Evolutionary conservation across 64 coral and sea anemone species (phyloP).

Genomic region (Montipora capricornis): DNA sequence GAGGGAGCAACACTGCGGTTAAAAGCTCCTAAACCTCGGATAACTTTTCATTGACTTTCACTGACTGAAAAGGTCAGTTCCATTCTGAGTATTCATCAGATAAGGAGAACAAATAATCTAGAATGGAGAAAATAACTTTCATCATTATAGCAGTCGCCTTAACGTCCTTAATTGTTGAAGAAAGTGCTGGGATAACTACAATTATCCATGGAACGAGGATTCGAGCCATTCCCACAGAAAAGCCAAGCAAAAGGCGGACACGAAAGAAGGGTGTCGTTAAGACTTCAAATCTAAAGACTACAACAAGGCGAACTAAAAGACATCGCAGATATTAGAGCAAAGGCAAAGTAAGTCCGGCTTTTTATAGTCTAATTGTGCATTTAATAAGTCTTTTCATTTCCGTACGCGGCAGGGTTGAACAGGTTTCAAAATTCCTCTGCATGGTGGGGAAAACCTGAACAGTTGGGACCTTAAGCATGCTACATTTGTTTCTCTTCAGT

Average conservation of each 20-base stretch:
- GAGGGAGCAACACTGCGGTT: background rate
- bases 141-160: background rate
- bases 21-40: background rate
- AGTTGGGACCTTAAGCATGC: too few species aligned
- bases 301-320: background rate
- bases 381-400: background rate
- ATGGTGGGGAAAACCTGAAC: too few species aligned
- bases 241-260: background rate
- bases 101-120: background rate
- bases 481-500: too few species aligned
- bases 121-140: conserved; percentile 22
- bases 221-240: background rate
- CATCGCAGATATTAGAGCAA: background rate
- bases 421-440: too few species aligned
- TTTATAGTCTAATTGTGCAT: background rate
- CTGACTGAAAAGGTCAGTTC: background rate
- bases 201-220: background rate
- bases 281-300: background rate
- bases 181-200: background rate
- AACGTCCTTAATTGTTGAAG: background rate
- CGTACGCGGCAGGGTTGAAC: too few species aligned
- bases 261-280: background rate
- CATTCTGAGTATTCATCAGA: background rate
- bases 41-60: background rate
- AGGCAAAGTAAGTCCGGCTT: background rate